Evolutionary conservation across 2,113 vertebrate genomes (phyloP).

Genomic region (Lophura nycthemera): DNA sequence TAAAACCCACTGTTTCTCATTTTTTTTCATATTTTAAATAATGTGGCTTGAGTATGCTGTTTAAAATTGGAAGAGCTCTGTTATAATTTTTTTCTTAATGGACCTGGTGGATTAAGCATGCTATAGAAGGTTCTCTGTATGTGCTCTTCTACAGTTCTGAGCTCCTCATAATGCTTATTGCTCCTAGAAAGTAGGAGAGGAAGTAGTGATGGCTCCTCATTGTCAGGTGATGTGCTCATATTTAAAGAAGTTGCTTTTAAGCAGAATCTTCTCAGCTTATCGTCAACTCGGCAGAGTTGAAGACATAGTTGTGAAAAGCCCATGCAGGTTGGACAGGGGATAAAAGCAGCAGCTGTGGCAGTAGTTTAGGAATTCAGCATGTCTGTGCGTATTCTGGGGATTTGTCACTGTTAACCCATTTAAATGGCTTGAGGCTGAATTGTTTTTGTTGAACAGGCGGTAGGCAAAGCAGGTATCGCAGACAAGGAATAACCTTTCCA

Average conservation of each 20-base stretch:
- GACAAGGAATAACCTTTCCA: neutral
- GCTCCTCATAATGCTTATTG: neutral
- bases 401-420: neutral
- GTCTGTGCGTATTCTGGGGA: neutral
- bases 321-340: neutral
- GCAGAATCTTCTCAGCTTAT: neutral
- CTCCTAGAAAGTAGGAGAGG: neutral
- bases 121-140: neutral
- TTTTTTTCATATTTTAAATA: neutral
- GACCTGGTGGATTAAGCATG: neutral
- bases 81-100: neutral
- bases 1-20: neutral
- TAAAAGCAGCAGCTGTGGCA: neutral
- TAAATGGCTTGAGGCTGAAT: neutral
- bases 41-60: neutral
- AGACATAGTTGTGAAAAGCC: constrained; percentile 12
- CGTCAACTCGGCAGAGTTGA: neutral
- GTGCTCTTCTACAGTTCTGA: neutral
- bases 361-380: neutral
- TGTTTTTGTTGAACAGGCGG: neutral
- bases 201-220: neutral
- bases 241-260: neutral
- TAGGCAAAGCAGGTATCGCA: neutral
- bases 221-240: neutral
- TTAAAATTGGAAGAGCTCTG: neutral